Base-by-base conservation (phyloP, 2,888 invertebrate genomes). In the Plebejus argus region DNA sequence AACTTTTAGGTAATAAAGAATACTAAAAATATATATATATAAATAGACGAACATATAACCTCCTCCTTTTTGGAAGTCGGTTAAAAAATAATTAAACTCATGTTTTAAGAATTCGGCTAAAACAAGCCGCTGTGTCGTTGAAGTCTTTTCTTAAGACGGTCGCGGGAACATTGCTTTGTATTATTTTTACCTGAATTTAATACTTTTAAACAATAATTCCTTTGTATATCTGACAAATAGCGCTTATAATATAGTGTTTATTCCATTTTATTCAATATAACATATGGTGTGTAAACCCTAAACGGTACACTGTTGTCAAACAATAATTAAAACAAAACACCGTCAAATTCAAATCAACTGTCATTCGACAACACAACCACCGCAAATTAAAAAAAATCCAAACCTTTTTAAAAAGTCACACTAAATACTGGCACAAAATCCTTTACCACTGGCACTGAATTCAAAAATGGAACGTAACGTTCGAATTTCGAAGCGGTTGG, bases 391-490 rank as follows among this genome's bases (percentile, higher is more conserved):
- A 53, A 82, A 80, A 82, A 81, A 81, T 90, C 91, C 84, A 86
- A 90, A 90, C 90, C 86, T 84, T 82, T 78, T 70, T 49, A 79
- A 82, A 79, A 83, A 83, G 82, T 80, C 85, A 83, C 85, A 86
- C 85, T 83, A 82, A 84, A 83, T 88, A 91, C 89, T 86, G 86
- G 86, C 91, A 91, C 92, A 91, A 90, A 92, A 92, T 92, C 92
- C 92, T 91, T 84, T 84, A 86, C 83, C 92, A 91, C 92, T 88
- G 83, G 85, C 92, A 93, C 92, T 88, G 84, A 84, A 84, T 85
- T 84, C 81, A 84, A 86, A 86, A 84, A 86, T 84, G 82, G 83
- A 86, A 85, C 89, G 88, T 86, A 79, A 80, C 81, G 81, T 87
- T 87, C 85, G 83, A 86, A 88, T 84, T 86, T 87, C 86, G 90